Conservation (phyloP, 1,140 invertebrate species). For the Ptiloglossa arizonensis region DNA sequence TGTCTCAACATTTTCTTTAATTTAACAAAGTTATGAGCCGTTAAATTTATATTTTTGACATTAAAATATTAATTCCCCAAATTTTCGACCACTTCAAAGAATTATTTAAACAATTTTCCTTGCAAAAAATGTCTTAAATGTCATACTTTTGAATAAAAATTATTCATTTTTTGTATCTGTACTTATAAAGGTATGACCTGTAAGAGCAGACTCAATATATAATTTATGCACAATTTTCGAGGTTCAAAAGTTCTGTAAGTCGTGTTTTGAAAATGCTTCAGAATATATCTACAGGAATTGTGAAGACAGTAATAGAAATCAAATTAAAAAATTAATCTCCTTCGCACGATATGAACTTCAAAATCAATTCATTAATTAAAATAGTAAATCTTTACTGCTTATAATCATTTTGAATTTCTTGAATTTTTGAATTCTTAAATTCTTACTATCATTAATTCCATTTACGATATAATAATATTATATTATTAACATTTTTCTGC, state of each 20-base stretch:
- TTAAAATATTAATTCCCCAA: background rate
- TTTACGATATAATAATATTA: conserved; percentile 4
- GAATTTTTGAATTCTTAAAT: no score
- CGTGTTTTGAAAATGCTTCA: conserved; percentile 25
- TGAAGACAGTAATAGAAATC: conserved; percentile 26
- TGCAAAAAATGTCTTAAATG: background rate
- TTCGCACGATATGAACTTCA: conserved; percentile 16
- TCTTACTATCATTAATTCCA: conserved; percentile 13
- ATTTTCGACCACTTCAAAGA: background rate
- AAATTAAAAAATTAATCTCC: conserved; percentile 19
- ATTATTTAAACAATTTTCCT: conserved; percentile 35
- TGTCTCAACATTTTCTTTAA: background rate
- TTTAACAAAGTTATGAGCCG: background rate
- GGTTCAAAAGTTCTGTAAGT: conserved; percentile 42
- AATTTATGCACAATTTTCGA: conserved; percentile 34
- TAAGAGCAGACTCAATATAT: conserved; percentile 39
- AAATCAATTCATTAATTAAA: conserved; percentile 20
- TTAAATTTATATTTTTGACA: conserved; percentile 3
- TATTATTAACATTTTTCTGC: background rate
- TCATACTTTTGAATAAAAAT: conserved; percentile 31
- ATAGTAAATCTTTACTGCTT: conserved; percentile 1
- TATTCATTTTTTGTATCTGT: conserved; percentile 27
- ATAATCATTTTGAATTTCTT: background rate
- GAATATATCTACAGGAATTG: conserved; percentile 48
- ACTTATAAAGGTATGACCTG: no score